Evolutionary conservation across 1,140 invertebrate genomes (phyloP).

Genomic region (Hesperophylax magnus): DNA sequence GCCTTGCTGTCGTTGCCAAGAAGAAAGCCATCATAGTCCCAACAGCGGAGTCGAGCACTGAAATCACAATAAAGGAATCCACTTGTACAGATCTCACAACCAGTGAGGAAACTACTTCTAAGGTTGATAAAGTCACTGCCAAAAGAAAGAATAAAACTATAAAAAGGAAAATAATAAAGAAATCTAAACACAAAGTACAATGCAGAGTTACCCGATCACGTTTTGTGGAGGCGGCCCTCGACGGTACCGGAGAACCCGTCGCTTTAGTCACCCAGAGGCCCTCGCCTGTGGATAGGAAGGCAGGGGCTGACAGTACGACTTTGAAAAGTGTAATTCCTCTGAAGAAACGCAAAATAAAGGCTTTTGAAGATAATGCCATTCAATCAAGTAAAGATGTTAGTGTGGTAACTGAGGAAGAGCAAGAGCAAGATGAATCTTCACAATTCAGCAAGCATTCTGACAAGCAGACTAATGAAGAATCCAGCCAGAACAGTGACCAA

Average conservation of each 20-base stretch:
- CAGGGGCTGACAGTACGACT: background rate
- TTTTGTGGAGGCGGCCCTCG: background rate
- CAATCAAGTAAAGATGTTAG: background rate
- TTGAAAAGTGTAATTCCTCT: conserved; percentile 28
- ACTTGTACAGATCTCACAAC: too few species aligned
- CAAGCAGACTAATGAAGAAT: background rate
- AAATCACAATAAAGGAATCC: too few species aligned
- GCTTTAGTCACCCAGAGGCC: background rate
- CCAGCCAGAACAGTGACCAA: conserved; percentile 15
- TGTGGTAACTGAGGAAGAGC: background rate
- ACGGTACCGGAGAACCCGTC: background rate
- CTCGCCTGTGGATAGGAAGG: background rate
- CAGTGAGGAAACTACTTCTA: background rate
- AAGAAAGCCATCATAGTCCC: conserved; percentile 34
- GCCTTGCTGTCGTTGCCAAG: conserved; percentile 52
- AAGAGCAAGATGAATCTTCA: background rate
- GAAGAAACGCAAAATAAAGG: conserved; percentile 41
- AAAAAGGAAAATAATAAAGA: conserved; percentile 12
- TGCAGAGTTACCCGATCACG: conserved; percentile 2
- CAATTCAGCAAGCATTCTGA: background rate
- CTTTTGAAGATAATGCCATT: background rate
- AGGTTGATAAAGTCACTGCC: background rate
- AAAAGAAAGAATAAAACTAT: conserved; percentile 5
- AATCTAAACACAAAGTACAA: conserved; percentile 1
- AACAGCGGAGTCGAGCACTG: too few species aligned